Evolutionary conservation across 2,888 invertebrate genomes (phyloP), one percentile per base, ranked within the genome.

Genomic region (Busseola fusca): DNA sequence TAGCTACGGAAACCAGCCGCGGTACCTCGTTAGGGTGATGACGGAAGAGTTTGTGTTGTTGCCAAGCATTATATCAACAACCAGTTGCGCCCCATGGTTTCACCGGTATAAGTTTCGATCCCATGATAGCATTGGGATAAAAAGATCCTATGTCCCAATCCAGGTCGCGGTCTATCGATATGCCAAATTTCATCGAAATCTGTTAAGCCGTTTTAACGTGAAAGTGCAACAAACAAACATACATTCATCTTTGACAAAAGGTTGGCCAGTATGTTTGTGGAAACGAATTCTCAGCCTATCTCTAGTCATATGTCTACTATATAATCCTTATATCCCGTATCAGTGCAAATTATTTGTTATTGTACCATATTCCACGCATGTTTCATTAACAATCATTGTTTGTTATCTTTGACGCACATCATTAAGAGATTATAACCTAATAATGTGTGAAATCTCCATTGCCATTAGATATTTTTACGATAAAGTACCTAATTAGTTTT

Each of bases 361-460:
- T 50, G n/a, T 73, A 18, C 27, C 57, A 30, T 14, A 48, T 58
- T n/a, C 30, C 18, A 14, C 10, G 42, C 60, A 62, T 74, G 34
- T 62, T 67, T 62, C 1, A 16, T 37, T 37, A 37, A 45, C 50
- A 42, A 54, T 59, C 65, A 73, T 58, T 73, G 58, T 73, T 73
- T 73, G 14, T 30, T 37, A 37, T 64, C 52, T 73, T 64, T 74
- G 74, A 73, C 65, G 65, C 37, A 65, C n/a, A 37, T n/a, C n/a
- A 37, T 40, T 59, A 40, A 45, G 14, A 0, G 52, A 59, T 65
- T 25, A 34, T 50, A 34, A 34, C 40, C 40, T 48, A 27, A 54
- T 73, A 25, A 65, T 74, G 37, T 30, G 9, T 59, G 16, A 45
- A 58, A 65, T 72, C 72, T 72, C 16, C 52, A 52, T 56, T 62